Percentiles rank a stretch among this genome's conserved stretches.
These are phyloP conservation scores for Paratilapia polleni DNA, from an alignment of 2,113 vertebrate species.

Conservation along the genomic window DNA sequence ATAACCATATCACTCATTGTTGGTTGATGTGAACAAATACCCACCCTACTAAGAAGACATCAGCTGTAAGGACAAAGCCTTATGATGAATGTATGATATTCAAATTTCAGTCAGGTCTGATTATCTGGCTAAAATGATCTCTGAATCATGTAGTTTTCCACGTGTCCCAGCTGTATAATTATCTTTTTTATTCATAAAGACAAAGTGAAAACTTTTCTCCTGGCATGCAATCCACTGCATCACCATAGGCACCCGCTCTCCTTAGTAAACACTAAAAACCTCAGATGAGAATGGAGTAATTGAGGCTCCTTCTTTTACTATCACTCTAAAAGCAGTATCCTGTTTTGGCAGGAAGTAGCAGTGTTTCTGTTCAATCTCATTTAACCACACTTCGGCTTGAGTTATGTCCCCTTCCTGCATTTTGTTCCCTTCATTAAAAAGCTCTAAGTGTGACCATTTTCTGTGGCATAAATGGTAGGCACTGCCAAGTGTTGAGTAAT, in stretches of 20 bases:
- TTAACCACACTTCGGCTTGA: slow-evolving; percentile 44
- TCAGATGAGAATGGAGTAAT: slow-evolving; percentile 7
- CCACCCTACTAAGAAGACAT: neutral
- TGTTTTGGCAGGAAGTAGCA: slow-evolving; percentile 69
- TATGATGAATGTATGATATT: neutral
- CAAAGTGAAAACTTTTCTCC: neutral
- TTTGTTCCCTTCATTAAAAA: slow-evolving; percentile 68
- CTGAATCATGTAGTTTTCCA: neutral
- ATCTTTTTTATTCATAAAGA: neutral
- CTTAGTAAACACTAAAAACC: slow-evolving; percentile 1
- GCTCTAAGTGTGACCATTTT: slow-evolving; percentile 45
- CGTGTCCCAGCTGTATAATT: fast-evolving
- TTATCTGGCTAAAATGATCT: neutral
- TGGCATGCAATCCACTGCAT: neutral
- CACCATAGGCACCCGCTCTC: neutral
- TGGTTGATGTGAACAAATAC: neutral
- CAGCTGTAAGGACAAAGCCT: neutral
- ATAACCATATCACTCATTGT: neutral
- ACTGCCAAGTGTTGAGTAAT: slow-evolving; percentile 59
- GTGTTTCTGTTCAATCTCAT: slow-evolving; percentile 54
- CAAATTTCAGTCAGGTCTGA: neutral
- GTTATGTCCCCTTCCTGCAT: slow-evolving; percentile 59
- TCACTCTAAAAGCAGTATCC: slow-evolving; percentile 55
- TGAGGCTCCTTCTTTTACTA: slow-evolving; percentile 28
- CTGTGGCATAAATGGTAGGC: slow-evolving; percentile 27